Evolutionary conservation across 2,888 invertebrate genomes (phyloP).

Genomic region (Thera obeliscata): DNA sequence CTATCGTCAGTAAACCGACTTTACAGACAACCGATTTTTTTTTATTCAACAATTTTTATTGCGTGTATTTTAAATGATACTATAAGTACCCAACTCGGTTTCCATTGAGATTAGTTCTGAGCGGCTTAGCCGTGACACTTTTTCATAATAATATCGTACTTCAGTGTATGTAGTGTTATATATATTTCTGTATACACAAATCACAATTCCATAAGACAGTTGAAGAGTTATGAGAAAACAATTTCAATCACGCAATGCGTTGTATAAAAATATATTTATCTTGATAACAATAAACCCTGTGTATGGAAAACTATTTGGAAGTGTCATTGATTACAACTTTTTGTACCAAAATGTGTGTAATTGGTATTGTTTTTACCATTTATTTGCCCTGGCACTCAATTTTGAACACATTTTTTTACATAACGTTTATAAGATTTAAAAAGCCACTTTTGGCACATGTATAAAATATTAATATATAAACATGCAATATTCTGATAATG

Average conservation of each 20-base stretch:
- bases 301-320: constrained; percentile 35
- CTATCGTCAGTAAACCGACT: too few relatives aligned
- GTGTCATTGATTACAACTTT: constrained; percentile 34
- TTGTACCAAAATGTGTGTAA: not conserved
- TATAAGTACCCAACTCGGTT: not conserved
- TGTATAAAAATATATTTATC: constrained; percentile 28
- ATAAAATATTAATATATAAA: constrained; percentile 38
- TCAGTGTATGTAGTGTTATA: too few relatives aligned
- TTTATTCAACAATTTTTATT: too few relatives aligned
- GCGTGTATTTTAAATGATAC: too few relatives aligned
- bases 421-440: constrained; percentile 44
- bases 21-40: too few relatives aligned
- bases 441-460: constrained; percentile 73
- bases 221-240: constrained; percentile 32
- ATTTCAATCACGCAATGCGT: constrained; percentile 16
- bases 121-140: not conserved
- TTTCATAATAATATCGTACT: not conserved
- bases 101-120: not conserved
- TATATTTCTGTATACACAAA: constrained; percentile 32
- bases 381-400: constrained; percentile 57
- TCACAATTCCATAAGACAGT: constrained; percentile 49
- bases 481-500: constrained; percentile 23
- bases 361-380: constrained; percentile 45
- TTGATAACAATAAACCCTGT: constrained; percentile 50
- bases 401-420: constrained; percentile 66